These are phyloP conservation scores for Ganaspis sp. DNA, from an alignment of 1,140 invertebrate species.

Conservation along the genomic window DNA sequence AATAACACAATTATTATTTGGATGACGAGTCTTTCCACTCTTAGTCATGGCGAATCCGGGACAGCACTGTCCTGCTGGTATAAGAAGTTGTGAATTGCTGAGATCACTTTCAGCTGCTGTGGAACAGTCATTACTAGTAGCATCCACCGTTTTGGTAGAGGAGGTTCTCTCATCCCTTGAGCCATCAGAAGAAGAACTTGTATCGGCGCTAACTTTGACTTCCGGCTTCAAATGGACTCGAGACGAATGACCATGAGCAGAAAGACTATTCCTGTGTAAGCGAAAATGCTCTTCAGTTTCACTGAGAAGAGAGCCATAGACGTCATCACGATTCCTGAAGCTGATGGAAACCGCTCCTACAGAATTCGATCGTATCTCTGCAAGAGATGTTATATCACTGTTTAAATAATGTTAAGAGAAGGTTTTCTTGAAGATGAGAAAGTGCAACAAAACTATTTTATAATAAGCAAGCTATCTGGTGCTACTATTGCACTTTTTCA, in stretches of 20 bases:
- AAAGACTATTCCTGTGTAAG: constrained; percentile 71
- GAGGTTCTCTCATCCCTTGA: constrained; percentile 45
- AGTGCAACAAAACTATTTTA: neutral
- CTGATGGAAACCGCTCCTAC: constrained; percentile 76
- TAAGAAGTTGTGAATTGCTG: constrained; percentile 59
- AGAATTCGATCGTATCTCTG: constrained; percentile 79
- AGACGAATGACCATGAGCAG: constrained; percentile 52
- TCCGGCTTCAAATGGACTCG: constrained; percentile 53
- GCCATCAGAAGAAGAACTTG: constrained; percentile 53
- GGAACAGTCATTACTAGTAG: constrained; percentile 34
- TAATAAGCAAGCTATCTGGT: no score
- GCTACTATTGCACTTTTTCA: no score
- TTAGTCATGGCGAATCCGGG: constrained; percentile 72
- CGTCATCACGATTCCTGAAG: constrained; percentile 70
- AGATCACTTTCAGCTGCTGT: constrained; percentile 50
- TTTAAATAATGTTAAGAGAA: no score
- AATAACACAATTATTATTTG: constrained; percentile 63
- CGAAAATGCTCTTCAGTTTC: constrained; percentile 79
- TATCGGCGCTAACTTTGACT: constrained; percentile 54
- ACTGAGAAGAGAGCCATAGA: constrained; percentile 76
- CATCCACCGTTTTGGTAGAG: constrained; percentile 29
- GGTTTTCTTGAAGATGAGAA: neutral
- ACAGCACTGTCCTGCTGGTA: constrained; percentile 71
- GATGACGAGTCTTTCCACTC: constrained; percentile 63
- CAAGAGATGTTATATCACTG: no score